Evolutionary conservation across 2,888 invertebrate species (phyloP), one percentile per base, ranked within the genome.

Genomic region (Apantesis nais): DNA sequence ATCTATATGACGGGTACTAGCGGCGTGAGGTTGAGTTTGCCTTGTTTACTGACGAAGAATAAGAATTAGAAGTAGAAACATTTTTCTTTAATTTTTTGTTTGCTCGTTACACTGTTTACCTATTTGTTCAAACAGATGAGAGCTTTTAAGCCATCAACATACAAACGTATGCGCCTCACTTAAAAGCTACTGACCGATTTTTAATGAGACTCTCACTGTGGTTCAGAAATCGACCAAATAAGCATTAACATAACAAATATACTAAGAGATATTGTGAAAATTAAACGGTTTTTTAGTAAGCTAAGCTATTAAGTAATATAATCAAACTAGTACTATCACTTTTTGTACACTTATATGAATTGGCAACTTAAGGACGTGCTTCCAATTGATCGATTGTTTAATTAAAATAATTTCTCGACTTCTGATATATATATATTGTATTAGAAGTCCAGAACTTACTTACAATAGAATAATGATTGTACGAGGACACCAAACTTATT

Each of bases 21-120:
- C 60, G 25, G 39, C 39, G n/a, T 22, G 34, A 62, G 69, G 34
- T 4, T 12, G 48, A 55, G n/a, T 37, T 64, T 31, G 34, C 25
- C 22, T 74, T 78, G 62, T 68, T 74, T 67, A 62, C 61, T 67
- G 70, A 74, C 68, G 39, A 31, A 70, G 60, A 72, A 64, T 74
- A 71, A 65, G 67, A 77, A 75, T 77, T 75, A 75, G 67, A 68
- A 70, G 72, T 75, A 75, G 75, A 71, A 81, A 81, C 75, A 81
- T 72, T 79, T 80, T 80, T 75, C 71, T 79, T 76, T 71, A 74
- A 74, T 80, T 74, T 66, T 64, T 48, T 77, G 71, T 80, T 77
- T 75, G 66, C 70, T 72, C 48, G 66, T 72, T 78, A 74, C 67
- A 74, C 63, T 72, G 71, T 74, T 80, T 74, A 75, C 73, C 25